phyloP scores from a whole-genome alignment of 2,797 vertebrate species.

The Galagoides demidoff region DNA sequence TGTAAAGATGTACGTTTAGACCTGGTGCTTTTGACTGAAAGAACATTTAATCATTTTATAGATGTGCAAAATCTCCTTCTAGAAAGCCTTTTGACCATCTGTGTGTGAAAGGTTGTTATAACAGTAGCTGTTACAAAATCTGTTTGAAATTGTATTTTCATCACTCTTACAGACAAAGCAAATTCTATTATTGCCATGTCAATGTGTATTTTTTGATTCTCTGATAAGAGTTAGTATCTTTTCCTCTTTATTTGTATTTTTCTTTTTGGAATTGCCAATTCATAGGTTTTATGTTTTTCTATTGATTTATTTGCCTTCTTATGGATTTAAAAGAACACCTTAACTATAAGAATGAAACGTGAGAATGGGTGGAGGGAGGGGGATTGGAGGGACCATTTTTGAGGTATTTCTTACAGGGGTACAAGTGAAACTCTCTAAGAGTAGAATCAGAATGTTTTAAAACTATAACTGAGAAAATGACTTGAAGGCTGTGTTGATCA shows the following conservation, averaged over 20 bases:
- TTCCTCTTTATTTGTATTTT: neutral
- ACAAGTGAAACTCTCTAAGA: too few species aligned
- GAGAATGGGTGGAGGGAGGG: too few species aligned
- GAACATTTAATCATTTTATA: slow-evolving; percentile 38
- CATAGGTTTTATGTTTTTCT: neutral
- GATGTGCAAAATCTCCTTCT: neutral
- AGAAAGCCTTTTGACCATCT: neutral
- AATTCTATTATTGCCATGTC: neutral
- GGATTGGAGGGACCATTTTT: too few species aligned
- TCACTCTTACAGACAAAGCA: neutral
- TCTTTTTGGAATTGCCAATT: neutral
- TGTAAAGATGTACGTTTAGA: neutral
- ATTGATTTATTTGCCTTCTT: neutral
- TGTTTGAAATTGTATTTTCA: neutral
- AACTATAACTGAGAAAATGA: too few species aligned
- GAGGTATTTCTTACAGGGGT: too few species aligned
- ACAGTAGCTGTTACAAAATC: neutral
- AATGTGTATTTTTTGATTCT: neutral
- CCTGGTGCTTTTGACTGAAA: neutral
- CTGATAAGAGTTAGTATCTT: neutral
- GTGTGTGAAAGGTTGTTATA: neutral
- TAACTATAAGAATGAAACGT: slow-evolving; percentile 18
- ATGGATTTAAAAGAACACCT: neutral
- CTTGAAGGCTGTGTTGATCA: too few species aligned
- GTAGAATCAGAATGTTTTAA: too few species aligned